Evolutionary conservation across 37 sponge, comb jelly and placozoan species (phyloP).

Genomic region (Tethya wilhelma): DNA sequence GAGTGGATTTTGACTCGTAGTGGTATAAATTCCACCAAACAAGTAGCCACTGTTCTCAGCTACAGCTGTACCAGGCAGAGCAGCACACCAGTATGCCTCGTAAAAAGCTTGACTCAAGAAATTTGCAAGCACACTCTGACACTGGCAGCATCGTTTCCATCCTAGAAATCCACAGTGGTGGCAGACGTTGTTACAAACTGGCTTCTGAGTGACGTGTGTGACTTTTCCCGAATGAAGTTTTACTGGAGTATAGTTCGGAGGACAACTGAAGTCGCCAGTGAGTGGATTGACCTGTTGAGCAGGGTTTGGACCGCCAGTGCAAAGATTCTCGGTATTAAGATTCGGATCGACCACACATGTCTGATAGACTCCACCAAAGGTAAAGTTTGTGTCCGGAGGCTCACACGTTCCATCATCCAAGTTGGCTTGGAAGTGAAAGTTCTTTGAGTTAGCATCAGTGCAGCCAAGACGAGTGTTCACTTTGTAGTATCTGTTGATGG

Average conservation of each 20-base stretch:
- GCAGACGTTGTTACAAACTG: slow-evolving; percentile 29
- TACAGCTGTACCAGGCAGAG: slow-evolving; percentile 7
- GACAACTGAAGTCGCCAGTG: slow-evolving; percentile 62
- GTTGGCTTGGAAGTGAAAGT: slow-evolving; percentile 78
- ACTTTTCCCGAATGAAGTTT: slow-evolving; percentile 61
- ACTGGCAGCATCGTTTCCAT: slow-evolving; percentile 30
- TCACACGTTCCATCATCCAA: slow-evolving; percentile 56
- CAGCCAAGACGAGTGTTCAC: slow-evolving; percentile 75
- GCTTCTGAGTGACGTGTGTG: slow-evolving; percentile 18
- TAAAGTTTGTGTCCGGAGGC: slow-evolving; percentile 34
- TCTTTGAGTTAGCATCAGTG: slow-evolving; percentile 53
- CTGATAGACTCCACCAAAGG: slow-evolving; percentile 83
- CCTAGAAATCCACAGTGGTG: slow-evolving; percentile 20
- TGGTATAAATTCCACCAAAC: slow-evolving; percentile 79
- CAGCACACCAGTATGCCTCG: slow-evolving; percentile 75
- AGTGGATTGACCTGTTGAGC: slow-evolving; percentile 54
- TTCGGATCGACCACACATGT: slow-evolving; percentile 46
- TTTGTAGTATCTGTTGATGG: slow-evolving; percentile 64
- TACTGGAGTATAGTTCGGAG: slow-evolving; percentile 44
- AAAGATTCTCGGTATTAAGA: slow-evolving; percentile 33
- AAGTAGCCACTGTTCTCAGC: slow-evolving; percentile 56
- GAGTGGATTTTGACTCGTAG: slow-evolving; percentile 61
- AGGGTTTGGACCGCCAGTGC: slow-evolving; percentile 37
- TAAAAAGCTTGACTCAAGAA: slow-evolving; percentile 39
- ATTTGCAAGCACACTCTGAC: slow-evolving; percentile 22